Percentiles rank a stretch among this genome's conserved stretches.
Evolutionary conservation across 2,113 vertebrate species (phyloP).

Genomic region (Marmota monax): DNA sequence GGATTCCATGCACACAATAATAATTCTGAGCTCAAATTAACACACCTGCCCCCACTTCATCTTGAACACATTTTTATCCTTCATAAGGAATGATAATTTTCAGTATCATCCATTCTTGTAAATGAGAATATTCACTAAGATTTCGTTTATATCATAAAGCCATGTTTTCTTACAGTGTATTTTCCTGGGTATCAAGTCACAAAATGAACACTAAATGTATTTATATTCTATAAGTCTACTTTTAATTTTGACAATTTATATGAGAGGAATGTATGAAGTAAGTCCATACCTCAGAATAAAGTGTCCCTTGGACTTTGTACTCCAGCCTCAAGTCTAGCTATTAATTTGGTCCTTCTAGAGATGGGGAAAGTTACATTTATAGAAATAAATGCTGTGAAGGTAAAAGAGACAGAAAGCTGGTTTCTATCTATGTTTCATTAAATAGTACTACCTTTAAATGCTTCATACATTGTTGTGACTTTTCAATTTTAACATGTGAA

Average conservation of each 20-base stretch:
- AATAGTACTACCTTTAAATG: background rate
- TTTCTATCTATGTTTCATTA: background rate
- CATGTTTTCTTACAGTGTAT: background rate
- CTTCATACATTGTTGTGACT: background rate
- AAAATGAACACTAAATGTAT: background rate
- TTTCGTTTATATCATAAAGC: background rate
- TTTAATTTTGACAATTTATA: background rate
- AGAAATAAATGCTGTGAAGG: background rate
- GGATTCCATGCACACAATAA: background rate
- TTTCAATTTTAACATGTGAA: conserved; percentile 31
- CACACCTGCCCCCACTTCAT: background rate
- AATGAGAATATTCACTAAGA: background rate
- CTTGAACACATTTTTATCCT: background rate
- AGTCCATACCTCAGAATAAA: background rate
- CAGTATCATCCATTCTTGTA: background rate
- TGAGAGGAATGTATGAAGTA: background rate
- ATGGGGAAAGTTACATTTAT: background rate
- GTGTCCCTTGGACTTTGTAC: background rate
- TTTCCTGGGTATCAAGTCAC: background rate
- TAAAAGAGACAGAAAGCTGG: background rate
- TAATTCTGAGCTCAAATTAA: conserved; percentile 9
- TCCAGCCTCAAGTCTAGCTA: background rate
- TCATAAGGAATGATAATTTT: background rate
- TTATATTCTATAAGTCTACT: background rate
- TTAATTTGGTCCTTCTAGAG: background rate